Evolutionary conservation across 2,888 invertebrate genomes (phyloP).

Genomic region (Ormia ochracea): DNA sequence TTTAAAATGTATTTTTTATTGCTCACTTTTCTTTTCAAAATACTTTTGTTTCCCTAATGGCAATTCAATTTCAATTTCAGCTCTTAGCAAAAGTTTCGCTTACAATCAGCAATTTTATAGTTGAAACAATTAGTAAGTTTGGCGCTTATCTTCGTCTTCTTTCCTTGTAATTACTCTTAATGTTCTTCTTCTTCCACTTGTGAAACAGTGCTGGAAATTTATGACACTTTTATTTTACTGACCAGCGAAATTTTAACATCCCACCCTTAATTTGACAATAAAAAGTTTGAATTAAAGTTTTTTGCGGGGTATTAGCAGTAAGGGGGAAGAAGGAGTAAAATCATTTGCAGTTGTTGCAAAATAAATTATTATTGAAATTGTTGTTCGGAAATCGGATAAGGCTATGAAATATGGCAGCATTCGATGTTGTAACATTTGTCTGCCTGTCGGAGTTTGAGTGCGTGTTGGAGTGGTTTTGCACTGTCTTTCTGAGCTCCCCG

Average conservation of each 20-base stretch:
- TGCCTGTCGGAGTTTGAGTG: neutral
- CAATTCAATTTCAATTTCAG: neutral
- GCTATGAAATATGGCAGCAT: conserved; percentile 34
- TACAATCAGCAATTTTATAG: conserved; percentile 45
- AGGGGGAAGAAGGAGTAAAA: neutral
- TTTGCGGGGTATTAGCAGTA: neutral
- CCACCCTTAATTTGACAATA: neutral
- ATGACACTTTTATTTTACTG: conserved; percentile 50
- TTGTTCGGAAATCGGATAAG: conserved; percentile 42
- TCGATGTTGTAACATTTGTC: neutral
- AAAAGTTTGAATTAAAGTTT: conserved; percentile 19
- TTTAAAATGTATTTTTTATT: conserved; percentile 3
- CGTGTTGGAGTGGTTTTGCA: neutral
- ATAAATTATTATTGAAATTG: conserved; percentile 13
- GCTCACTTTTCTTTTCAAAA: neutral
- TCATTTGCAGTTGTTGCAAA: neutral
- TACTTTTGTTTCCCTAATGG: neutral
- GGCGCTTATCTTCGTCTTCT: neutral
- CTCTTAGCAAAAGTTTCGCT: conserved; percentile 33
- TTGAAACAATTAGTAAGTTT: conserved; percentile 52
- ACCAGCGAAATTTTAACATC: conserved; percentile 4
- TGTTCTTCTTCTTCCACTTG: neutral
- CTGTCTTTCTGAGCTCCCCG: conserved; percentile 27
- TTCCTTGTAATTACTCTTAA: neutral
- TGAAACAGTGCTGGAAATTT: conserved; percentile 34